A percentile compares a stretch with the other conserved stretches of the same genome.
Evolutionary conservation across 2,113 vertebrate species (phyloP).

Genomic region (Poecile atricapillus): DNA sequence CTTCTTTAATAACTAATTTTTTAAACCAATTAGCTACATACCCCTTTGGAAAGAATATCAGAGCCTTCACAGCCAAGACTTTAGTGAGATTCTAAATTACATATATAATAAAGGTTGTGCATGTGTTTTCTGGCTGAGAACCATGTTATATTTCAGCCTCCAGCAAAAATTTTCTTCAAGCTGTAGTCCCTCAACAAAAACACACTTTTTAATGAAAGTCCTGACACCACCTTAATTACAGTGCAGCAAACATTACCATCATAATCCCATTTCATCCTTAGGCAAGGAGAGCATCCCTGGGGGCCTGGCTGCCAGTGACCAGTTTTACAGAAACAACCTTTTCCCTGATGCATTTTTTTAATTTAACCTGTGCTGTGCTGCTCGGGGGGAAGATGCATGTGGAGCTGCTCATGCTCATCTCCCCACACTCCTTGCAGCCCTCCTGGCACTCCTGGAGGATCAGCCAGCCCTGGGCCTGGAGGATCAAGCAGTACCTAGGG

Average conservation of each 20-base stretch:
- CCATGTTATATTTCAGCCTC: conserved; percentile 26
- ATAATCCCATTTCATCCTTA: conserved; percentile 41
- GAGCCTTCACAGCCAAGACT: background rate
- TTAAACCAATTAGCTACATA: background rate
- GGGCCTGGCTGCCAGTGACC: background rate
- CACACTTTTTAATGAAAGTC: conserved; percentile 43
- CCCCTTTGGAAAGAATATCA: background rate
- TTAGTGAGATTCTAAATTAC: background rate
- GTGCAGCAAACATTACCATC: conserved; percentile 16
- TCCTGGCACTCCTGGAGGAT: background rate
- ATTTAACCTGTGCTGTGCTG: background rate
- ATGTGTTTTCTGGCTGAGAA: background rate
- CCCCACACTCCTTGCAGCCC: background rate
- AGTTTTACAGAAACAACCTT: background rate
- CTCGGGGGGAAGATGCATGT: rapidly evolving
- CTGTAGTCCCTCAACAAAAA: background rate
- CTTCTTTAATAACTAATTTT: background rate
- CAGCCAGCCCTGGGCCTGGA: background rate
- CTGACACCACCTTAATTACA: conserved; percentile 51
- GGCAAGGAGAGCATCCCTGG: conserved; percentile 7
- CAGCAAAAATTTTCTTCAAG: conserved; percentile 32
- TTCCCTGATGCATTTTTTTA: background rate
- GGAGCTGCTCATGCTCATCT: background rate
- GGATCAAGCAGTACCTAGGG: background rate
- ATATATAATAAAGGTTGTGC: background rate